Conservation (phyloP, 2,797 vertebrate species). For the Aulostomus chinensis region DNA sequence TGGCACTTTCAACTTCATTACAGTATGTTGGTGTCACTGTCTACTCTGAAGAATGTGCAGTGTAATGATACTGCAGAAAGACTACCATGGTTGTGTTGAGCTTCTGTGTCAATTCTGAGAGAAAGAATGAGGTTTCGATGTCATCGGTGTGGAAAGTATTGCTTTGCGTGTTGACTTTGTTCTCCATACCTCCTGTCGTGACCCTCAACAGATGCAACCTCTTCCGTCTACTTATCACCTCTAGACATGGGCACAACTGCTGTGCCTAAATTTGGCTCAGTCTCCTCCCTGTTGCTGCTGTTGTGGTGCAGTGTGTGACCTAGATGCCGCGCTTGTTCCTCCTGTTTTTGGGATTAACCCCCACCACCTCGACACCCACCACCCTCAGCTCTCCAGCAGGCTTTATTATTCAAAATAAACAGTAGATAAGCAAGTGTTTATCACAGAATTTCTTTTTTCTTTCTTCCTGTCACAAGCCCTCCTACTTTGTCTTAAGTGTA, state of each 20-base stretch:
- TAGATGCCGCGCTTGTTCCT: slow-evolving; percentile 60
- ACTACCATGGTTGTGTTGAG: too few relatives aligned
- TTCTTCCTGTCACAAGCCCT: slow-evolving; percentile 9
- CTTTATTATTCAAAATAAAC: slow-evolving; percentile 66
- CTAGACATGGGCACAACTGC: slow-evolving; percentile 59
- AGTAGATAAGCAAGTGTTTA: slow-evolving; percentile 64
- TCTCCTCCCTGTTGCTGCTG: slow-evolving; percentile 39
- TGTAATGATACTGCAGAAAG: too few relatives aligned
- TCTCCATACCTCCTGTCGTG: slow-evolving; percentile 27
- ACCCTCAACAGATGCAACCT: slow-evolving; percentile 11
- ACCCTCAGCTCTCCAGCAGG: slow-evolving; percentile 33
- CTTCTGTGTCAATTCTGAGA: slow-evolving; percentile 4
- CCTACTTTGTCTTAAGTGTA: slow-evolving; percentile 33
- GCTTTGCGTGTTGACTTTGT: slow-evolving; percentile 30
- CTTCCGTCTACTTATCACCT: slow-evolving; percentile 62
- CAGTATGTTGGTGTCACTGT: too few relatives aligned
- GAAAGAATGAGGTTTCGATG: slow-evolving; percentile 20
- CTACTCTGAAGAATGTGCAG: too few relatives aligned
- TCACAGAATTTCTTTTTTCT: slow-evolving; percentile 46
- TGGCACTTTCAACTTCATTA: too few relatives aligned
- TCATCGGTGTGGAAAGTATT: slow-evolving; percentile 15
- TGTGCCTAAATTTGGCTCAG: slow-evolving; percentile 58
- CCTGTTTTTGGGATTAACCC: slow-evolving; percentile 62
- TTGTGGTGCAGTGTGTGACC: slow-evolving; percentile 55
- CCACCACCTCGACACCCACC: too few relatives aligned